phyloP scores from a whole-genome alignment of 2,113 vertebrate genomes.

The Lipophrys pholis region DNA sequence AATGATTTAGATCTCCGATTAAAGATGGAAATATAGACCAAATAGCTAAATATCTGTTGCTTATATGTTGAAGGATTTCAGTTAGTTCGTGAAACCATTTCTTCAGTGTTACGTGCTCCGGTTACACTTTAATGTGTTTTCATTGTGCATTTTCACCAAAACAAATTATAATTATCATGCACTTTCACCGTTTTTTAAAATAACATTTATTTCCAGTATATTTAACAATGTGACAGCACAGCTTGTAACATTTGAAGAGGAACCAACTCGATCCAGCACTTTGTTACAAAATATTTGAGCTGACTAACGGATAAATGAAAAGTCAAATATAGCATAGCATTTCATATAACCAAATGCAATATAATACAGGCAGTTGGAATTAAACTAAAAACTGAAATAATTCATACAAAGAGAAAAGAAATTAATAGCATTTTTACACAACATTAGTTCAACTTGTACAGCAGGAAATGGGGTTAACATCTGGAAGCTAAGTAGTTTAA shows the following conservation, averaged over 20 bases:
- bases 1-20: no score
- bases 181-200: conserved; percentile 83
- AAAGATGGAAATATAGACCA: no score
- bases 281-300: conserved; percentile 82
- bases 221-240: conserved; percentile 89
- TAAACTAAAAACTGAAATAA: conserved; percentile 62
- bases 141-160: no score
- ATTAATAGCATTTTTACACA: conserved; percentile 65
- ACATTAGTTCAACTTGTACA: conserved; percentile 84
- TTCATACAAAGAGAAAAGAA: conserved; percentile 51
- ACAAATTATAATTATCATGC: no score
- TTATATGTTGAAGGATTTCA: no score
- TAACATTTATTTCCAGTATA: conserved; percentile 99
- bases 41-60: no score
- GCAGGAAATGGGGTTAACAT: conserved; percentile 80
- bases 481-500: conserved; percentile 87
- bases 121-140: no score
- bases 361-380: conserved; percentile 78
- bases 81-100: no score
- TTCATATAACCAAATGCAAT: conserved; percentile 80
- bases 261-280: conserved; percentile 82
- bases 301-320: conserved; percentile 81
- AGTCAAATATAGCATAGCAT: conserved; percentile 85
- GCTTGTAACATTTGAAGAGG: conserved; percentile 85
- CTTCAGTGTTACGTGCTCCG: no score